These are phyloP conservation scores for Hanleya hanleyi DNA, from an alignment of 2,888 invertebrate genomes.

Conservation along the genomic window DNA sequence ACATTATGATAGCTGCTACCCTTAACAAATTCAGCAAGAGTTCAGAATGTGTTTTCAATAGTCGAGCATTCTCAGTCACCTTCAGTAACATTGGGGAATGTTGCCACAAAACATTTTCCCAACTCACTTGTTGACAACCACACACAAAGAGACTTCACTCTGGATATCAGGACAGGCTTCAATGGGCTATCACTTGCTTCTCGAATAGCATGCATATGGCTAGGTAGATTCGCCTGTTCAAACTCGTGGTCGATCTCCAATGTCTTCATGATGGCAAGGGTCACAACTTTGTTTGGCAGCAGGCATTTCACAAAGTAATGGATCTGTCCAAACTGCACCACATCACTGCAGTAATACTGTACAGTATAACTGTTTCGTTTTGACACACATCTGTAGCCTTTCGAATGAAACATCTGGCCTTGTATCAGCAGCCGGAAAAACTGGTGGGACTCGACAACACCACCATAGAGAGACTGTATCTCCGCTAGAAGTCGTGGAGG, in stretches of 20 bases:
- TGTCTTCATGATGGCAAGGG: neutral
- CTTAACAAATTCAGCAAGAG: too few relatives aligned
- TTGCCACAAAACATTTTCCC: too few relatives aligned
- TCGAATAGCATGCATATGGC: neutral
- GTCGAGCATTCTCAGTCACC: too few relatives aligned
- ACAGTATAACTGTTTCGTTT: slow-evolving; percentile 17
- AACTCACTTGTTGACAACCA: too few relatives aligned
- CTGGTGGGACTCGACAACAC: neutral
- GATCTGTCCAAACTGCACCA: neutral
- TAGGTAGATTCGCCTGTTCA: neutral
- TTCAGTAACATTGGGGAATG: too few relatives aligned
- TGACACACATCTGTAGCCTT: neutral
- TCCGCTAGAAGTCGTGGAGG: neutral
- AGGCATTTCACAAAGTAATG: neutral
- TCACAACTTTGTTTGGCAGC: neutral
- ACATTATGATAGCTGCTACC: too few relatives aligned
- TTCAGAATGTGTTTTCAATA: too few relatives aligned
- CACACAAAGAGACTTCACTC: too few relatives aligned
- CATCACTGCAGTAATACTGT: neutral
- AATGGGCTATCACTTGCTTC: neutral
- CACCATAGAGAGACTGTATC: neutral
- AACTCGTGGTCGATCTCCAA: neutral
- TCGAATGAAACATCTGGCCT: slow-evolving; percentile 15
- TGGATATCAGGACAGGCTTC: too few relatives aligned
- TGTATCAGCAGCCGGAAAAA: neutral